Evolutionary conservation across 92 coral and sea anemone species (phyloP).

Genomic region (Palythoa grandis): DNA sequence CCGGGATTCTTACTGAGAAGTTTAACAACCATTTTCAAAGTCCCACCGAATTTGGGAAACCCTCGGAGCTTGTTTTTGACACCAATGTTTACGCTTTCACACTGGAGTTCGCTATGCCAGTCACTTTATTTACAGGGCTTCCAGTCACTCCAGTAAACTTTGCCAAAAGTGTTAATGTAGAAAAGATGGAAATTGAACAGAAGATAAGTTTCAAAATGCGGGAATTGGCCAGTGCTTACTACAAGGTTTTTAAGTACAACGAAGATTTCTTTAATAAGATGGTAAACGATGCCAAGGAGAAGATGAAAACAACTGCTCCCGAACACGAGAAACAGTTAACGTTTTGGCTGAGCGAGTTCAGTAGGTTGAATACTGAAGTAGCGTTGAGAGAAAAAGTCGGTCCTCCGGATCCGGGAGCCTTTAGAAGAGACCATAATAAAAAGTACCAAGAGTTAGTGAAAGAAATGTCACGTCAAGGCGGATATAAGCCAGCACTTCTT

Average conservation of each 20-base stretch:
- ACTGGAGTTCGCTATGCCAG: slow-evolving; percentile 76
- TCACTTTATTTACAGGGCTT: slow-evolving; percentile 43
- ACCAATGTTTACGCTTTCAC: slow-evolving; percentile 85
- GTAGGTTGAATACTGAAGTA: too few relatives aligned
- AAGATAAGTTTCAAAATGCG: slow-evolving; percentile 49
- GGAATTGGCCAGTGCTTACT: slow-evolving; percentile 70
- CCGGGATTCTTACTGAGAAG: slow-evolving; percentile 64
- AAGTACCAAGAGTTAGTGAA: too few relatives aligned
- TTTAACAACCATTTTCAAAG: slow-evolving; percentile 68
- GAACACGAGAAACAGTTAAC: too few relatives aligned
- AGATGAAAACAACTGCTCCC: background rate
- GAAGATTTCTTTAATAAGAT: slow-evolving; percentile 38
- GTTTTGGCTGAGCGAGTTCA: too few relatives aligned
- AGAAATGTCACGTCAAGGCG: too few relatives aligned
- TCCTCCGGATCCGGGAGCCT: too few relatives aligned
- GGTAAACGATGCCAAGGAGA: background rate
- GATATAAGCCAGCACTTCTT: too few relatives aligned
- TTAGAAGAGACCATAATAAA: too few relatives aligned
- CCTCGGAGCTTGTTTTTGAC: slow-evolving; percentile 73
- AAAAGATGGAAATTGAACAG: slow-evolving; percentile 7
- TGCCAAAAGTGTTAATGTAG: slow-evolving; percentile 13
- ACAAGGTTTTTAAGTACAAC: slow-evolving; percentile 69
- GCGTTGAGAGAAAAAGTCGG: too few relatives aligned
- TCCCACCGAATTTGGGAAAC: slow-evolving; percentile 55
- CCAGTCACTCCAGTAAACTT: slow-evolving; percentile 49